Conservation (phyloP, 2,797 vertebrate species). For the Nannoperca obscura region DNA sequence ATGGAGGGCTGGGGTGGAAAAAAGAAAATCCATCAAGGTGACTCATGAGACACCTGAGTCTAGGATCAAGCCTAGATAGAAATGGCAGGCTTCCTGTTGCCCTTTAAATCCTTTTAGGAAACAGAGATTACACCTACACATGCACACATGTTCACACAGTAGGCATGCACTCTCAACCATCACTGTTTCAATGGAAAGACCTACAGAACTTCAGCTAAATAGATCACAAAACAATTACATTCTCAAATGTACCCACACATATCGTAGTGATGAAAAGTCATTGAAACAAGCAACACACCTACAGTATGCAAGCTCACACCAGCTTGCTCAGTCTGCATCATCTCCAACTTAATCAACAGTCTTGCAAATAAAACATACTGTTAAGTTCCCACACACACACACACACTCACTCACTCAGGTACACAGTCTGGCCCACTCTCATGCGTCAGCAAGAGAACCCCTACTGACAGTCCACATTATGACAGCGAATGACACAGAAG, state of each 20-base stretch:
- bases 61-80: conserved; percentile 59
- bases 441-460: conserved; percentile 67
- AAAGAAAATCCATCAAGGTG: conserved; percentile 23
- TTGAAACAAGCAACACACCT: conserved; percentile 2
- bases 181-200: neutral
- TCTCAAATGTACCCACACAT: neutral
- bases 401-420: neutral
- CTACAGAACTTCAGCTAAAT: neutral
- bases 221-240: neutral
- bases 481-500: conserved; percentile 63
- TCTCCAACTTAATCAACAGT: neutral
- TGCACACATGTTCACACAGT: conserved; percentile 29
- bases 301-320: neutral
- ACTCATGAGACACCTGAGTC: conserved; percentile 53
- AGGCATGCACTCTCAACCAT: neutral
- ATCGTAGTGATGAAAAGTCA: neutral
- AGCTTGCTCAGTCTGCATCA: neutral
- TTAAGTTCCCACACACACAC: neutral
- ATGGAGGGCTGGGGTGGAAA: conserved; percentile 7
- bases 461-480: conserved; percentile 55
- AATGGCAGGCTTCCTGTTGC: conserved; percentile 64
- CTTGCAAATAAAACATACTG: conserved; percentile 34
- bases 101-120: conserved; percentile 80
- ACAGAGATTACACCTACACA: conserved; percentile 59
- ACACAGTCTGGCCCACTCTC: conserved; percentile 53